These are phyloP conservation scores for Colaptes auratus DNA, from an alignment of 2,113 vertebrate species.

Conservation along the genomic window DNA sequence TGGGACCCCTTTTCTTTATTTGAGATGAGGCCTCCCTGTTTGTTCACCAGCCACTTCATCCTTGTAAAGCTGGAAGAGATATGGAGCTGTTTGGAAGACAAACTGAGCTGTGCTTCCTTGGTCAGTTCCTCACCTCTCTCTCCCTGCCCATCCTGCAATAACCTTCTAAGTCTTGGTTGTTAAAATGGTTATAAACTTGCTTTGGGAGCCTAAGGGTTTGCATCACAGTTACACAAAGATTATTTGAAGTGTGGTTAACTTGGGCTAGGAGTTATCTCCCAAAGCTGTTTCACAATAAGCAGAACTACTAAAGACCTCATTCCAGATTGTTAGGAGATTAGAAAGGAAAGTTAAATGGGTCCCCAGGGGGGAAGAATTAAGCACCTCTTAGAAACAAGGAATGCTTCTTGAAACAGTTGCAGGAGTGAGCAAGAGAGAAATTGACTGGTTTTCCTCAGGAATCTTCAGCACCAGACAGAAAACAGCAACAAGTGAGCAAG, in stretches of 20 bases:
- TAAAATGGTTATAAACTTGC: slow-evolving; percentile 54
- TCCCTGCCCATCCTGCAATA: slow-evolving; percentile 50
- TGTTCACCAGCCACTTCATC: slow-evolving; percentile 60
- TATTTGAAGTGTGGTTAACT: slow-evolving; percentile 73
- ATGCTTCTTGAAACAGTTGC: slow-evolving; percentile 40
- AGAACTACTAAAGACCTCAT: slow-evolving; percentile 62
- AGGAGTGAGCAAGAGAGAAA: slow-evolving; percentile 28
- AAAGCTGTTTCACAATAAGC: slow-evolving; percentile 66
- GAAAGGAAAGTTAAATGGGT: slow-evolving; percentile 72
- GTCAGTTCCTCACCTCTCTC: slow-evolving; percentile 61
- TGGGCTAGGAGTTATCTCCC: slow-evolving; percentile 66
- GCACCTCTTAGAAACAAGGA: slow-evolving; percentile 70
- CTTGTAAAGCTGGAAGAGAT: slow-evolving; percentile 58
- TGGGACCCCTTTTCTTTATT: not conserved
- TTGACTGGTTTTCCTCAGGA: slow-evolving; percentile 25
- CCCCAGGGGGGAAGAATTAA: slow-evolving; percentile 44
- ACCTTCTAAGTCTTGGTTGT: slow-evolving; percentile 52
- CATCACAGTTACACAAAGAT: slow-evolving; percentile 61
- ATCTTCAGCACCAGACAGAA: slow-evolving; percentile 35
- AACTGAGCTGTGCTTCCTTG: slow-evolving; percentile 58
- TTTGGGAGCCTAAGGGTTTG: slow-evolving; percentile 56
- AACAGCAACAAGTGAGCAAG: not conserved
- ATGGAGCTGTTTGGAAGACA: slow-evolving; percentile 63
- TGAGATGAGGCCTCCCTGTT: slow-evolving; percentile 33
- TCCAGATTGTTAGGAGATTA: slow-evolving; percentile 63